A percentile compares a stretch with the other conserved stretches of the same genome.
phyloP scores from a whole-genome alignment of 2,113 vertebrate species.

The Cariama cristata region DNA sequence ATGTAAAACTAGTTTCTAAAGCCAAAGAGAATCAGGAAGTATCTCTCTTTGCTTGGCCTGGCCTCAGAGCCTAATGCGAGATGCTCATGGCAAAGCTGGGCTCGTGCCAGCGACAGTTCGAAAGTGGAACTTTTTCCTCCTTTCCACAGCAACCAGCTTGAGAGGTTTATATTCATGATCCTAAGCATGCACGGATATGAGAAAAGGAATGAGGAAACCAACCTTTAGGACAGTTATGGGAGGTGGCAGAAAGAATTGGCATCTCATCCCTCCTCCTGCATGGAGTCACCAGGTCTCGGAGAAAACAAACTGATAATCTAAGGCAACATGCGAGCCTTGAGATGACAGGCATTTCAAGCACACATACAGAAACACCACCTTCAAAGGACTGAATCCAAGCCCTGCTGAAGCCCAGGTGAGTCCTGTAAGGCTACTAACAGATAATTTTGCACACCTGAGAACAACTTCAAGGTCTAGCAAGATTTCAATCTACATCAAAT shows the following conservation, averaged over 20 bases:
- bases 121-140: not conserved
- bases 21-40: constrained; percentile 36
- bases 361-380: fast-evolving
- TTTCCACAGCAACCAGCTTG: not conserved
- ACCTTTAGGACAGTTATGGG: not conserved
- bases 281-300: not conserved
- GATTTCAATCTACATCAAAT: not conserved
- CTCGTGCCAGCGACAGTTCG: not conserved
- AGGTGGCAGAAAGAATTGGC: not conserved
- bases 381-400: not conserved
- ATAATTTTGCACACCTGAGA: not conserved
- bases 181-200: fast-evolving
- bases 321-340: not conserved
- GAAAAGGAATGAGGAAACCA: not conserved
- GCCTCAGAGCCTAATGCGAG: not conserved
- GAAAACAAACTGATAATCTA: not conserved
- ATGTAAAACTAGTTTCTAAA: constrained; percentile 16
- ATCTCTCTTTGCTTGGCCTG: not conserved
- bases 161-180: not conserved
- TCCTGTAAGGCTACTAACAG: not conserved
- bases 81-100: not conserved
- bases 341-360: fast-evolving
- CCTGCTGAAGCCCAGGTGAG: not conserved
- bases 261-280: not conserved
- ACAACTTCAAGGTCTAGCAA: not conserved